Evolutionary conservation across 2,888 invertebrate species (phyloP), one percentile per base, ranked within the genome.

Genomic region (Trachelus troglodyta): DNA sequence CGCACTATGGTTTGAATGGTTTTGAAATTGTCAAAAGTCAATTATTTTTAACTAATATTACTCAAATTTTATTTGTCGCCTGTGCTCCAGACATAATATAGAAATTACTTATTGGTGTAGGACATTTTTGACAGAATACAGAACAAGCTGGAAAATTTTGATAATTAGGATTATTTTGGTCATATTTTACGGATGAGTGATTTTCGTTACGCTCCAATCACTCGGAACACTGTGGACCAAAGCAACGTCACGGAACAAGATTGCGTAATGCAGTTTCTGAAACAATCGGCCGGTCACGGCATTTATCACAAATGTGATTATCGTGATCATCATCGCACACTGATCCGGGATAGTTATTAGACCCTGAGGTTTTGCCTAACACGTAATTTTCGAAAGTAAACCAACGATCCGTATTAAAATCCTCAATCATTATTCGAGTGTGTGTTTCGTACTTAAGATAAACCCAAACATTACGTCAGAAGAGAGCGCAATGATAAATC

Each of bases 91-190:
- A 23, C 9, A 23, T 23, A 56, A 23, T 56, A 6, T 56, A 23
- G 9, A 56, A 23, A 56, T 23, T 9, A 12, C 23, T 71, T 9
- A 30, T 1, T 15, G 23, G 3, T 30, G 12, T 12, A 71, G 30
- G 30, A 71, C 4, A 30, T 9, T 71, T 30, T 71, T 23, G 71
- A 71, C 71, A 9, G 15, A 30, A 15, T 3, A 2, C 12, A 71
- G 31, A 71, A 15, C 11, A 34, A 71, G 71, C 6, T 33, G 30
- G 11, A 11, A 34, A 30, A 56, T 88, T 87, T 85, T 83, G 84
- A 87, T 88, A 89, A 89, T 89, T 89, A 89, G 88, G 88, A 87
- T 87, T 83, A 84, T 89, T 88, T 83, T 84, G 83, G 83, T 83
- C 81, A 83, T 81, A 85, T 88, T 89, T 88, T 86, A 87, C 82